Percentiles rank a stretch among this genome's conserved stretches.
Evolutionary conservation across 1,140 invertebrate genomes (phyloP).

Genomic region (Orussus abietinus): DNA sequence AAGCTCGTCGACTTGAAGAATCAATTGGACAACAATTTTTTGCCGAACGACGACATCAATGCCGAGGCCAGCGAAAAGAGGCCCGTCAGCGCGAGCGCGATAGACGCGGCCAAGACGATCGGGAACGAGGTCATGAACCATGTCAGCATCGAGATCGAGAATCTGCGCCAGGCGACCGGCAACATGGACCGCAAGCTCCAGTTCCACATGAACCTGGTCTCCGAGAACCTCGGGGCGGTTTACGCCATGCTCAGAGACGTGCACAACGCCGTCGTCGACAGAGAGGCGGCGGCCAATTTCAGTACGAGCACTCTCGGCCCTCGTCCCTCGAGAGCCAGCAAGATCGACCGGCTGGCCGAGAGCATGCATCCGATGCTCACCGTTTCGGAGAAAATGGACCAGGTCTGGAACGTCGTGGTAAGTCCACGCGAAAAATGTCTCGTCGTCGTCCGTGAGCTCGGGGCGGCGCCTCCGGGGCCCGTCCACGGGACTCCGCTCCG

Average conservation of each 20-base stretch:
- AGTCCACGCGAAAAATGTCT: too few relatives aligned
- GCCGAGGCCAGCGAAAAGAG: slow-evolving; percentile 82
- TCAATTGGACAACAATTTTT: slow-evolving; percentile 75
- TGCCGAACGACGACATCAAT: slow-evolving; percentile 75
- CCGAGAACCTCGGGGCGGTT: slow-evolving; percentile 74
- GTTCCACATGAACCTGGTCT: slow-evolving; percentile 78
- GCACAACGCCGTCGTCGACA: slow-evolving; percentile 73
- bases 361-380: slow-evolving; percentile 77
- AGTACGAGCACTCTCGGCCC: too few relatives aligned
- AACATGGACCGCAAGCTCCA: slow-evolving; percentile 78
- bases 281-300: too few relatives aligned
- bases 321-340: too few relatives aligned
- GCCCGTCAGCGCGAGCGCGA: slow-evolving; percentile 72
- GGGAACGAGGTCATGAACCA: slow-evolving; percentile 73
- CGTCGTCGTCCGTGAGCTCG: too few relatives aligned
- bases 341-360: slow-evolving; percentile 71
- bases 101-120: slow-evolving; percentile 74
- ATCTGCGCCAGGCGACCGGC: slow-evolving; percentile 68
- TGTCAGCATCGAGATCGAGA: slow-evolving; percentile 70
- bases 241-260: slow-evolving; percentile 74
- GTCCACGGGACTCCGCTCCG: too few relatives aligned
- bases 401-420: slow-evolving; percentile 81
- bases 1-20: slow-evolving; percentile 74
- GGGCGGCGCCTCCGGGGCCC: too few relatives aligned
- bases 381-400: slow-evolving; percentile 85